A percentile compares a stretch with the other conserved stretches of the same genome.
Conservation (phyloP, 2,797 vertebrate species). For the Muscicapa striata region DNA sequence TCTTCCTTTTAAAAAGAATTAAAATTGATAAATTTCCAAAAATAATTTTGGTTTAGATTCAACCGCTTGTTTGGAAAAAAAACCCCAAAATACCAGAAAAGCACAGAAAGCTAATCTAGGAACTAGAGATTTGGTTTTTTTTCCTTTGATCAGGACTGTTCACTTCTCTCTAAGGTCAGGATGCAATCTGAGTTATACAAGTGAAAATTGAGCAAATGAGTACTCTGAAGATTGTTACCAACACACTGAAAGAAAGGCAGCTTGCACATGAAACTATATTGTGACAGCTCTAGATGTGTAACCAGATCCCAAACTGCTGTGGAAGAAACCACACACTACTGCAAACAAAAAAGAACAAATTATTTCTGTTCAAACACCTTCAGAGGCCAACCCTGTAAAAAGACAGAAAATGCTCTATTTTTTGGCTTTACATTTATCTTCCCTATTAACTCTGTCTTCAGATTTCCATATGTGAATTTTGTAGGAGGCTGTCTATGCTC, state of each 20-base stretch:
- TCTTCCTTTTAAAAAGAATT: background rate
- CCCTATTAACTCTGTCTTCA: background rate
- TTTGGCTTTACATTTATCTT: background rate
- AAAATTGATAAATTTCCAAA: background rate
- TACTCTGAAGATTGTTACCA: background rate
- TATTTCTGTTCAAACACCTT: background rate
- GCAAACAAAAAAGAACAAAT: background rate
- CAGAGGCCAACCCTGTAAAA: background rate
- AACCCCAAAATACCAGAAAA: fast-evolving
- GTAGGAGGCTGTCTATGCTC: background rate
- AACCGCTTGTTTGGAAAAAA: background rate
- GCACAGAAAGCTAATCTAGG: background rate
- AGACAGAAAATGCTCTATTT: background rate
- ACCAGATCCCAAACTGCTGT: background rate
- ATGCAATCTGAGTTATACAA: background rate
- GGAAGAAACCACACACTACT: background rate
- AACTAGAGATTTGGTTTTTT: background rate
- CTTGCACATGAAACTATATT: background rate
- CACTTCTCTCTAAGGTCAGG: background rate
- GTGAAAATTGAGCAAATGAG: background rate
- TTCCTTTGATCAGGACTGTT: background rate
- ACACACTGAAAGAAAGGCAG: background rate
- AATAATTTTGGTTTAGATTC: background rate
- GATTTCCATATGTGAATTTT: background rate
- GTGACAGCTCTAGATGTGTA: background rate